A percentile compares a stretch with the other conserved stretches of the same genome.
Conservation (phyloP, 2,113 vertebrate species). For the Telmatochromis sp. region DNA sequence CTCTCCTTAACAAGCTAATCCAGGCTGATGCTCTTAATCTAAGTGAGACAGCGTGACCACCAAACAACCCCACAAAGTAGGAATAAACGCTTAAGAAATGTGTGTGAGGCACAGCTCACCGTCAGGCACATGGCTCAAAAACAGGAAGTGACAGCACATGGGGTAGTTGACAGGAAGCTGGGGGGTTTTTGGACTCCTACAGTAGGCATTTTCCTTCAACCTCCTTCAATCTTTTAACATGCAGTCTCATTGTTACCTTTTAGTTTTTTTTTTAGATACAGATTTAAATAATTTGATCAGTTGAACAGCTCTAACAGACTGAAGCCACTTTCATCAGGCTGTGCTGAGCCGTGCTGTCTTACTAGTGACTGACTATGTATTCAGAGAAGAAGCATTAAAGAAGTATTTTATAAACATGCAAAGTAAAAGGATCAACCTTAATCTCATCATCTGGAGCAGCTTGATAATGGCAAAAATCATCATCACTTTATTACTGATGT, state of each 20-base stretch:
- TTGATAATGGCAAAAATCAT: not conserved
- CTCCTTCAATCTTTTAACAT: not conserved
- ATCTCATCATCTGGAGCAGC: not conserved
- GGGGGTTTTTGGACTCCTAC: not conserved
- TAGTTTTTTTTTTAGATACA: not conserved
- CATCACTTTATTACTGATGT: not conserved
- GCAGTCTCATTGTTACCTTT: not conserved
- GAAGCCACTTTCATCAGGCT: not conserved
- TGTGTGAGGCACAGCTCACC: not conserved
- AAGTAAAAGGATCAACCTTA: not conserved
- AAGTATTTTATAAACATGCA: not conserved
- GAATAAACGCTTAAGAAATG: not conserved
- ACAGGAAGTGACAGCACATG: constrained; percentile 5
- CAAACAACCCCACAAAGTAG: not conserved
- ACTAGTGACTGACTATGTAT: not conserved
- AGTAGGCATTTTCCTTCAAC: not conserved
- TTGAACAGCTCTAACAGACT: not conserved
- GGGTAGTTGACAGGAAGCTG: not conserved
- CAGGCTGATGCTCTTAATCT: not conserved
- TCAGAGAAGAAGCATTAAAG: accelerated
- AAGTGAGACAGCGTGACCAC: not conserved
- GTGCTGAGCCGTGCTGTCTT: not conserved
- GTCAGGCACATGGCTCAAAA: not conserved
- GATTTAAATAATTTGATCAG: not conserved
- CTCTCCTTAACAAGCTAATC: not conserved